phyloP scores from a whole-genome alignment of 2,113 vertebrate species.

The Hippoglossus stenolepis region DNA sequence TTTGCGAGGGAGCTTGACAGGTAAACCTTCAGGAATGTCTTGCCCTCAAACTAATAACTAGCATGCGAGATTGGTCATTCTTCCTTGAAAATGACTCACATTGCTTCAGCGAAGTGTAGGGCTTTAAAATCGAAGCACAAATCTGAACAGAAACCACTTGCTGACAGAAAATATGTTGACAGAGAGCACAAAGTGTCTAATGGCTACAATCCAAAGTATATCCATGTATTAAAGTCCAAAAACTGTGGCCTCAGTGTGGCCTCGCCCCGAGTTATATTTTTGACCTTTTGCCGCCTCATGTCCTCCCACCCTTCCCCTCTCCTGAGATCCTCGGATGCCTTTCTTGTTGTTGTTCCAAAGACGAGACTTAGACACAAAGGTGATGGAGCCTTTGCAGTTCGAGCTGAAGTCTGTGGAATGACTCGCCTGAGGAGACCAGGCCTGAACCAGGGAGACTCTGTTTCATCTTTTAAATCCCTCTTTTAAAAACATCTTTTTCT shows the following conservation, averaged over 20 bases:
- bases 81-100: background rate
- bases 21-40: background rate
- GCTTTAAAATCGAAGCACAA: background rate
- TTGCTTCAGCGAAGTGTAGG: background rate
- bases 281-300: slow-evolving; percentile 4
- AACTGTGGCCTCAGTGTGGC: background rate
- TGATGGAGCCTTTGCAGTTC: background rate
- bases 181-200: background rate
- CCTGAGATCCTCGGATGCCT: background rate
- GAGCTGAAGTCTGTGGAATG: background rate
- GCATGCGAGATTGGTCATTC: background rate
- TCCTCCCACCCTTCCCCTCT: background rate
- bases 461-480: background rate
- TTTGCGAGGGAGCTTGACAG: background rate
- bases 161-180: too few species aligned
- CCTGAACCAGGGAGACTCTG: background rate
- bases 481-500: background rate
- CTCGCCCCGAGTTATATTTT: background rate
- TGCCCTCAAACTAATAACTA: background rate
- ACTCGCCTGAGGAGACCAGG: background rate
- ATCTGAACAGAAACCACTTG: too few species aligned
- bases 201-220: background rate
- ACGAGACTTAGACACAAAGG: slow-evolving; percentile 9
- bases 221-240: background rate
- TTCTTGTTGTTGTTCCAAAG: slow-evolving; percentile 4